These are phyloP conservation scores for Dasyprocta punctata DNA, from an alignment of 2,113 vertebrate genomes.

Conservation along the genomic window DNA sequence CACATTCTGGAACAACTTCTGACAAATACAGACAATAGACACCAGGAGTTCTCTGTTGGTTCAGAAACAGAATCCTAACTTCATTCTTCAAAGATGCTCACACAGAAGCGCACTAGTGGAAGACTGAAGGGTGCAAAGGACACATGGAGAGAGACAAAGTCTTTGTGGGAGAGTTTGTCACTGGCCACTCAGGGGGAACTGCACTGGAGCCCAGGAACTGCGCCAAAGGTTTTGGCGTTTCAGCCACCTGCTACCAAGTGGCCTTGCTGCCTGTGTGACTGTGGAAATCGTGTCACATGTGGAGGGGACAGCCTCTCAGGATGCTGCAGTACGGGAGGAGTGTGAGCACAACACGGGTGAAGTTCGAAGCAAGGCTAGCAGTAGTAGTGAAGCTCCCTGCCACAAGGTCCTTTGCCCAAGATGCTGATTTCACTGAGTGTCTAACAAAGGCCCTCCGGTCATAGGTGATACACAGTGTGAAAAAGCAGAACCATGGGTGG, in stretches of 20 bases:
- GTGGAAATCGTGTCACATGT: not conserved
- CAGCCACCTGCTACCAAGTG: too few relatives aligned
- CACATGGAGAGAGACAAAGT: too few relatives aligned
- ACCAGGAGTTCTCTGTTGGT: not conserved
- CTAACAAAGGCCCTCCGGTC: not conserved
- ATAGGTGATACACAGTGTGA: fast-evolving
- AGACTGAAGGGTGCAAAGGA: not conserved
- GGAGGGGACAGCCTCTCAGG: not conserved
- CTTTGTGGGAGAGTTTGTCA: not conserved
- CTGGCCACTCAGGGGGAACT: not conserved
- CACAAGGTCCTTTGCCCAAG: not conserved
- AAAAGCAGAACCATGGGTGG: not conserved
- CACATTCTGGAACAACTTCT: not conserved
- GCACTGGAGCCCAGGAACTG: not conserved
- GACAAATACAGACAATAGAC: not conserved
- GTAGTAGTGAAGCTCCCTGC: too few relatives aligned
- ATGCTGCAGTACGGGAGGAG: not conserved
- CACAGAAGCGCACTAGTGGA: fast-evolving
- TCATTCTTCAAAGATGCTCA: not conserved
- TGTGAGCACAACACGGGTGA: not conserved
- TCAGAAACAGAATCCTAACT: not conserved
- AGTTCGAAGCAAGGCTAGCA: not conserved
- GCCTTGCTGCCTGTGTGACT: not conserved
- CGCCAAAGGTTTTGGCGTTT: not conserved
- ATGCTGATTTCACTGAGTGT: not conserved